phyloP scores from a whole-genome alignment of 2,888 invertebrate species.

The Dicycla oo region DNA sequence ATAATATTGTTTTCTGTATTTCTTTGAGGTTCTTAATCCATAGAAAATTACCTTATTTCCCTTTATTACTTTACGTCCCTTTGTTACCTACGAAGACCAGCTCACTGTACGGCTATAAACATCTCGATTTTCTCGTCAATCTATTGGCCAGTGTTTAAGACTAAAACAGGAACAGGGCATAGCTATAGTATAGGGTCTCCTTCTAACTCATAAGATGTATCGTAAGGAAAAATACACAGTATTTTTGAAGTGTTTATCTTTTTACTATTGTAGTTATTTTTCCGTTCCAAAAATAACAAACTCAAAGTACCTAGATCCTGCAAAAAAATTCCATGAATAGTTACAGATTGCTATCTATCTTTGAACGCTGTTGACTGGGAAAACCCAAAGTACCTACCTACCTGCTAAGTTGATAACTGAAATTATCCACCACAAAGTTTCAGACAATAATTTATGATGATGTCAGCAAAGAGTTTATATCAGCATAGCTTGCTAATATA shows the following conservation, averaged over 20 bases:
- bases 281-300: not conserved
- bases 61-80: too few relatives aligned
- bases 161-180: too few relatives aligned
- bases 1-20: not conserved
- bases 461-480: too few relatives aligned
- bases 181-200: too few relatives aligned
- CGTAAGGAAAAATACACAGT: not conserved
- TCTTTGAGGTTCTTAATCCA: not conserved
- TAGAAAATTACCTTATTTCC: too few relatives aligned
- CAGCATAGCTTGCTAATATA: too few relatives aligned
- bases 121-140: not conserved
- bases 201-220: not conserved
- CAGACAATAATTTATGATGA: constrained; percentile 23
- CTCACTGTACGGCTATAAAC: too few relatives aligned
- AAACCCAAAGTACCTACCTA: constrained; percentile 22
- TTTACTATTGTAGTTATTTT: not conserved
- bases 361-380: constrained; percentile 12
- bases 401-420: constrained; percentile 25
- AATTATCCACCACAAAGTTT: constrained; percentile 36
- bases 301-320: too few relatives aligned
- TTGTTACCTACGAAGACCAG: too few relatives aligned
- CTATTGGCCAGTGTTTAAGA: too few relatives aligned
- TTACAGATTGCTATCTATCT: constrained; percentile 8
- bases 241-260: not conserved
- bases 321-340: not conserved